These are phyloP conservation scores for Acanthurus lineatus DNA, from an alignment of 2,797 vertebrate genomes.

Conservation along the genomic window DNA sequence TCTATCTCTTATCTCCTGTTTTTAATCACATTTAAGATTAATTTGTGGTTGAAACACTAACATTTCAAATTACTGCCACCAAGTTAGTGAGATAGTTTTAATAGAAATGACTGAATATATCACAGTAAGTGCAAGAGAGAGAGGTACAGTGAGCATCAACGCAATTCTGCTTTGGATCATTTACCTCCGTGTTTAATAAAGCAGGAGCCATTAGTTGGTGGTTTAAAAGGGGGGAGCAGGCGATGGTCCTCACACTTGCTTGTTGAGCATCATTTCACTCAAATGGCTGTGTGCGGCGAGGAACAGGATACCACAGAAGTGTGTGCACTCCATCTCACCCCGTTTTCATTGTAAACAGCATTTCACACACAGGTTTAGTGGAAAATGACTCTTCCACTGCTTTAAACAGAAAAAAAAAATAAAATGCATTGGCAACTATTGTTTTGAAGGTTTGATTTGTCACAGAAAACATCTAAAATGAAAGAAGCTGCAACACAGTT, in stretches of 20 bases:
- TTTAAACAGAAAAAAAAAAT: neutral
- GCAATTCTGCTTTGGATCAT: conserved; percentile 21
- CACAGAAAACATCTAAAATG: neutral
- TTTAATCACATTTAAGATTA: conserved; percentile 13
- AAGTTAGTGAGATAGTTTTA: neutral
- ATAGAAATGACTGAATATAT: neutral
- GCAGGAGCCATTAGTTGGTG: conserved; percentile 14
- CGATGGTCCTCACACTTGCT: neutral
- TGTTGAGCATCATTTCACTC: conserved; percentile 16
- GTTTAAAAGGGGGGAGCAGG: conserved; percentile 6
- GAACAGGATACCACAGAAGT: neutral
- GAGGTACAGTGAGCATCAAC: neutral
- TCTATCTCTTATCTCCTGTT: neutral
- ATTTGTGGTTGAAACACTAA: neutral
- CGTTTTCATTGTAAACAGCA: neutral
- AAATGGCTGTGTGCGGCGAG: neutral
- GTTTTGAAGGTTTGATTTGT: neutral
- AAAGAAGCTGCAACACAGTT: neutral
- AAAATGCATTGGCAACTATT: neutral
- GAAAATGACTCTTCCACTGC: neutral
- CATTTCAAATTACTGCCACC: neutral
- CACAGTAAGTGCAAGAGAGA: neutral
- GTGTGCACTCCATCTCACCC: neutral
- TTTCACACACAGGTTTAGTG: neutral
- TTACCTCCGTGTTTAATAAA: conserved; percentile 29